A percentile compares a stretch with the other conserved stretches of the same genome.
phyloP scores from a whole-genome alignment of 2,888 invertebrate genomes.

The Sycophila texana region DNA sequence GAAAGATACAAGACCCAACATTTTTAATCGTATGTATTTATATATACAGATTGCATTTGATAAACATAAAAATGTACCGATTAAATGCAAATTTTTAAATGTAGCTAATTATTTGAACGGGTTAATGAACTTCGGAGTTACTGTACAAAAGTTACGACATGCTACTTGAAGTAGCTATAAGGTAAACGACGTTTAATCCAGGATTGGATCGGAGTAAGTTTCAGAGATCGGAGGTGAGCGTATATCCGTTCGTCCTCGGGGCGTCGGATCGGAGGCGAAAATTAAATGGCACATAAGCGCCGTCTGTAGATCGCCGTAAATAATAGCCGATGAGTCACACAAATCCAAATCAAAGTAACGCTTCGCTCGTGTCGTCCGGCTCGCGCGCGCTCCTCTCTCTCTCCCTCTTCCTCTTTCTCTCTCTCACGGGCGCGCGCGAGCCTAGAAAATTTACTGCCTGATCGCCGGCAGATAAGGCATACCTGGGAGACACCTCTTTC shows the following conservation, averaged over 20 bases:
- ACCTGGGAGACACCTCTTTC: conserved; percentile 74
- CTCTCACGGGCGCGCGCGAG: conserved; percentile 7
- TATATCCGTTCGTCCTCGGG: neutral
- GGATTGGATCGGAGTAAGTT: neutral
- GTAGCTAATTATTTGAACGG: too few species aligned
- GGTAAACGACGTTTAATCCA: neutral
- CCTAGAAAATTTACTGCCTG: conserved; percentile 71
- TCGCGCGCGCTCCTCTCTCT: neutral
- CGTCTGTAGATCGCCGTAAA: conserved; percentile 59
- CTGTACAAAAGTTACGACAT: too few species aligned
- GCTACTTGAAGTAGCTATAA: too few species aligned
- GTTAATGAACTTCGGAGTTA: too few species aligned
- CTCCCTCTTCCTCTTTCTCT: too few species aligned
- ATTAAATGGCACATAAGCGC: conserved; percentile 35
- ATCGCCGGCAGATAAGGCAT: conserved; percentile 71
- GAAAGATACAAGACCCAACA: neutral
- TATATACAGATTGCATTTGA: too few species aligned
- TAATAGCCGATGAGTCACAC: conserved; percentile 68
- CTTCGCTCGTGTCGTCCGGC: conserved; percentile 25
- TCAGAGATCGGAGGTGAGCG: too few species aligned
- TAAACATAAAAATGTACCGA: neutral
- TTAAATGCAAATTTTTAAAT: too few species aligned
- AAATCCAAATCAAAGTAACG: conserved; percentile 73
- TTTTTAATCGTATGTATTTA: too few species aligned
- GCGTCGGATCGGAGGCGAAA: conserved; percentile 28